These are phyloP conservation scores for Zaprionus nigranus DNA, from an alignment of 1,140 invertebrate genomes.

Conservation along the genomic window DNA sequence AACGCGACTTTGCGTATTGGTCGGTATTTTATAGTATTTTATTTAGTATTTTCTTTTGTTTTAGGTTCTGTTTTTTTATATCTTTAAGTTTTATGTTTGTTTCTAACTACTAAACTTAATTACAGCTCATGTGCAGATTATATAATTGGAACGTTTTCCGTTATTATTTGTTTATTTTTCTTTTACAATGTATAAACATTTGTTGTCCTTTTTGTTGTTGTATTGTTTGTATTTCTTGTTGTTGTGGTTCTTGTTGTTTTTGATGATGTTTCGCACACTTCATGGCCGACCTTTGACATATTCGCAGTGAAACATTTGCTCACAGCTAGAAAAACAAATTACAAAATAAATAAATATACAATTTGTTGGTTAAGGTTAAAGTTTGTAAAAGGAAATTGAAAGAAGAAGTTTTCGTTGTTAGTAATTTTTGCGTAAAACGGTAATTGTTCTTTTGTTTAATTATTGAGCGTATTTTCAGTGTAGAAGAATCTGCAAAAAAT, in stretches of 20 bases:
- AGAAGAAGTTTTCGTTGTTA: too few species aligned
- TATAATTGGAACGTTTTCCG: conserved; percentile 56
- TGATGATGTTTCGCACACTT: conserved; percentile 68
- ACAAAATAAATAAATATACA: conserved; percentile 14
- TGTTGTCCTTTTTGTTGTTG: conserved; percentile 50
- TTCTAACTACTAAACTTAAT: conserved; percentile 81
- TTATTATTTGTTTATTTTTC: conserved; percentile 20
- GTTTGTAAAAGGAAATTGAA: not conserved
- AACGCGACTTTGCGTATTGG: conserved; percentile 36
- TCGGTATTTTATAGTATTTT: conserved; percentile 21
- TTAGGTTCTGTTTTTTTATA: conserved; percentile 29
- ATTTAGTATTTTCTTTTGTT: conserved; percentile 16
- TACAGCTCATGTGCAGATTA: conserved; percentile 71
- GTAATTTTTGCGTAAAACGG: conserved; percentile 47
- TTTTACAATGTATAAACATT: conserved; percentile 44
- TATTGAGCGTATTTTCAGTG: conserved; percentile 50
- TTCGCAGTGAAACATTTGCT: conserved; percentile 77
- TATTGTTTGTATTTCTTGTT: conserved; percentile 45
- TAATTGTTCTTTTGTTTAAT: conserved; percentile 5
- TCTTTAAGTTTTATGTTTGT: conserved; percentile 28
- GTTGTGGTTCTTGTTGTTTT: conserved; percentile 50
- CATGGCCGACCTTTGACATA: conserved; percentile 82
- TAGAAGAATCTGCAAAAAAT: conserved; percentile 49
- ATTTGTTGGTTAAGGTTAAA: conserved; percentile 4
- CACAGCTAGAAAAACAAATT: conserved; percentile 56